phyloP scores from a whole-genome alignment of 2,797 vertebrate species.

The Anguilla pacifica region DNA sequence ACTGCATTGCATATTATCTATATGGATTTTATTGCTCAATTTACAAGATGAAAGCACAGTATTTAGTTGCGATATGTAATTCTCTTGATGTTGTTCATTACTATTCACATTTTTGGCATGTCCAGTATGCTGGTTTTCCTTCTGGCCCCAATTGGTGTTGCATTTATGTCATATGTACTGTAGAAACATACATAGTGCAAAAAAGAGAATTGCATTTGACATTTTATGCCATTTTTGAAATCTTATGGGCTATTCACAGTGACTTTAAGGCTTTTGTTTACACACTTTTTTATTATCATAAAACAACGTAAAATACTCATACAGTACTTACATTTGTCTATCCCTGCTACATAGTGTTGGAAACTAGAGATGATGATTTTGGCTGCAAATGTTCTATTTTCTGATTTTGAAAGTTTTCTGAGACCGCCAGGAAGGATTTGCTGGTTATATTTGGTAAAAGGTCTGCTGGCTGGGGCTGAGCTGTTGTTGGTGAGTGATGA shows the following conservation, averaged over 20 bases:
- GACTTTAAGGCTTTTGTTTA: conserved; percentile 10
- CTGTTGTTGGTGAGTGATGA: conserved; percentile 53
- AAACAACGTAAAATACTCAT: neutral
- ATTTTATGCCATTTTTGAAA: neutral
- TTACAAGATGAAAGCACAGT: neutral
- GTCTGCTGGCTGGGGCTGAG: neutral
- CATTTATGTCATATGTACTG: neutral
- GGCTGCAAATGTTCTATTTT: too few relatives aligned
- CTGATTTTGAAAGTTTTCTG: neutral
- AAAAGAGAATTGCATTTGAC: neutral
- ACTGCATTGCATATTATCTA: neutral
- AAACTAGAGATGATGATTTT: neutral
- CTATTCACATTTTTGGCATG: neutral
- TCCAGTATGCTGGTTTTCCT: neutral
- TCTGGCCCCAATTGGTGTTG: neutral
- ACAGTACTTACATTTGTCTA: neutral
- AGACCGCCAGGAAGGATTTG: neutral
- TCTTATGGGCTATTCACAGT: conserved; percentile 3
- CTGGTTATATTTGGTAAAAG: neutral
- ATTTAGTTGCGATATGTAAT: neutral
- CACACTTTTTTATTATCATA: neutral
- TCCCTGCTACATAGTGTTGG: conserved; percentile 4
- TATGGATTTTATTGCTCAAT: neutral
- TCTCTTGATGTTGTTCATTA: neutral
- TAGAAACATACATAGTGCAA: neutral